A percentile compares a stretch with the other conserved stretches of the same genome.
Evolutionary conservation across 2,888 invertebrate genomes (phyloP).

Genomic region (Drosophila koepferae): DNA sequence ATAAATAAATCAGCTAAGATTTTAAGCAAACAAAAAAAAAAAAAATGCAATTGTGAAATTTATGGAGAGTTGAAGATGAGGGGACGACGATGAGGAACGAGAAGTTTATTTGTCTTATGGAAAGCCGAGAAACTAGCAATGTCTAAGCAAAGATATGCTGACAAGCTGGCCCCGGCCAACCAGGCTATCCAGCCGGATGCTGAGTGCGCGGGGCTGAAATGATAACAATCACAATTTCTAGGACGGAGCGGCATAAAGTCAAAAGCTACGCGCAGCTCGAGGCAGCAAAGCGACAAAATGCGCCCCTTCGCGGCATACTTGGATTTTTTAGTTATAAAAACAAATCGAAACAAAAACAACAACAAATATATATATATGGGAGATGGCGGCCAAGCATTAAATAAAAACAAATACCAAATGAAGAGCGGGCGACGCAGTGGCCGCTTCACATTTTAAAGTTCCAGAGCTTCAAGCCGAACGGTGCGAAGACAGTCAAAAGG

Average conservation of each 20-base stretch:
- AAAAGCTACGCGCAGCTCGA: neutral
- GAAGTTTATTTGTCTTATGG: slow-evolving; percentile 7
- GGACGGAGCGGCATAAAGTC: neutral
- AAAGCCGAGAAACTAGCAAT: neutral
- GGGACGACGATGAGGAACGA: too few relatives aligned
- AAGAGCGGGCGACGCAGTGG: slow-evolving; percentile 10
- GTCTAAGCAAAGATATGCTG: slow-evolving; percentile 13
- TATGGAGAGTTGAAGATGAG: neutral
- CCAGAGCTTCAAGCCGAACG: slow-evolving; percentile 41
- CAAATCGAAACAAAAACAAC: slow-evolving; percentile 28
- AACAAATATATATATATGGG: neutral
- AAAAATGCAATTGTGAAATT: slow-evolving; percentile 3
- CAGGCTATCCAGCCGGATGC: slow-evolving; percentile 12
- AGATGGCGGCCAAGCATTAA: slow-evolving; percentile 41
- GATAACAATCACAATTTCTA: slow-evolving; percentile 35
- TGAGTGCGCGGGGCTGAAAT: slow-evolving; percentile 16
- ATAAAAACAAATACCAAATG: slow-evolving; percentile 56
- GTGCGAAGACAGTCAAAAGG: slow-evolving; percentile 63
- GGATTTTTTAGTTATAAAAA: slow-evolving; percentile 29
- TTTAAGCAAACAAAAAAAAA: neutral
- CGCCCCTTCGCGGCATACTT: slow-evolving; percentile 17
- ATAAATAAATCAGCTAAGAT: neutral
- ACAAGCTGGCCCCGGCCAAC: slow-evolving; percentile 4
- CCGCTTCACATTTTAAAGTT: slow-evolving; percentile 39
- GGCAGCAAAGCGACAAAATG: slow-evolving; percentile 20